Base-by-base conservation (phyloP, 2,888 invertebrate genomes). In the Psylliodes chrysocephalus region DNA sequence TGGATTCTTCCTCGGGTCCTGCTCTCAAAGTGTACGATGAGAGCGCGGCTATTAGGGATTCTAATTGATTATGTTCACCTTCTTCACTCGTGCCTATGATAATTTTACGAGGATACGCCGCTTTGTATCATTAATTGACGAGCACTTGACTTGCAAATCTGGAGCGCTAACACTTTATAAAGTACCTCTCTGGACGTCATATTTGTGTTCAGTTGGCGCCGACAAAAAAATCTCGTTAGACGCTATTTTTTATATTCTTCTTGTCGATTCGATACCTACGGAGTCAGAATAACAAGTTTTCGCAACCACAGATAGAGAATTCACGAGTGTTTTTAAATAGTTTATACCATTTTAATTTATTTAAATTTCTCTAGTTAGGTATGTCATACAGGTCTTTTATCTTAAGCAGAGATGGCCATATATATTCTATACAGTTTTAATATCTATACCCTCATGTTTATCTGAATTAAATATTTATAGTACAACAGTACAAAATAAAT, bases 31-130 rank as follows among this genome's bases (percentile, higher is more conserved):
- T 35, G 19, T 33, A 59, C 59, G 59, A 59, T 38, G 46, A 66
- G 63, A 65, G 60, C 69, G 67, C 65, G 46, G 67, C 71, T 69
- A 71, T 71, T 71, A 71, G 71, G 64, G 60, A 67, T 67, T 69
- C 70, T 71, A 73, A 73, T 73, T 73, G 72, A 73, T 73, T 70
- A 69, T 68, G 69, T 73, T 72, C 68, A 69, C 70, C 71, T 72
- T 71, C 72, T 71, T 67, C 60, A 69, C 71, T 70, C 73, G 71
- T 72, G 71, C 73, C 70, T 71, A 73, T 72, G 70, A 71, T 73
- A 73, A 72, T 73, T 70, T 68, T 69, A 73, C 71, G 69, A 70
- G 68, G 64, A 65, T 69, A 68, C 63, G 69, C 65, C 68, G 69
- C 67, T 70, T 68, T 67, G 69, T 71, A 68, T 71, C 71, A 67